These are phyloP conservation scores for Cyphomyrus discorhynchus DNA, from an alignment of 2,113 vertebrate genomes.

Conservation along the genomic window DNA sequence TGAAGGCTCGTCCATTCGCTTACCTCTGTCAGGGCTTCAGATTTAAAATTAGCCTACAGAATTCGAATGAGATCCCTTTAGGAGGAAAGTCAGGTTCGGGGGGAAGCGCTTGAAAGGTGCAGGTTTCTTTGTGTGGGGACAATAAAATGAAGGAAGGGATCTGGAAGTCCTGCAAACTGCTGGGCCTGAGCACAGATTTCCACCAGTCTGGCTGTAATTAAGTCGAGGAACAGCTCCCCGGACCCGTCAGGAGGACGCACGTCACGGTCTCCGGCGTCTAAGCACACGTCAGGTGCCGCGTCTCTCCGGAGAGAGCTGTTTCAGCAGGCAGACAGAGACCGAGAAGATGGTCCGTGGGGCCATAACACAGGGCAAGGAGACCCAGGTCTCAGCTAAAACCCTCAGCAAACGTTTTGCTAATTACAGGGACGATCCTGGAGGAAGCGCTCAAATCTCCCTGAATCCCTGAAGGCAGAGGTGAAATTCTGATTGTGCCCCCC, in stretches of 20 bases:
- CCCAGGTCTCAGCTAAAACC: neutral
- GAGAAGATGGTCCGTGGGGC: neutral
- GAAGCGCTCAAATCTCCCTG: neutral
- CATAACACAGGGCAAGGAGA: neutral
- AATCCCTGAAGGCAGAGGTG: neutral
- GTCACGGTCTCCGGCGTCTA: neutral
- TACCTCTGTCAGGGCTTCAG: neutral
- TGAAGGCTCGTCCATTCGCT: neutral
- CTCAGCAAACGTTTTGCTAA: neutral
- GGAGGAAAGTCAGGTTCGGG: neutral
- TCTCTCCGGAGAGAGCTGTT: neutral
- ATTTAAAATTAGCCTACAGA: neutral
- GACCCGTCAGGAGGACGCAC: neutral
- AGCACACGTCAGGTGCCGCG: neutral
- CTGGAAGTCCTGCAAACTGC: neutral
- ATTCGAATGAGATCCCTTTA: conserved; percentile 2
- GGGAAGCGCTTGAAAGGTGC: neutral
- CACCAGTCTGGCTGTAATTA: neutral
- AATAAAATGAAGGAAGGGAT: neutral
- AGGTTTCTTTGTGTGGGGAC: neutral
- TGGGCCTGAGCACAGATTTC: neutral
- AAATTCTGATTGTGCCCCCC: conserved; percentile 46
- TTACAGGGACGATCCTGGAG: neutral
- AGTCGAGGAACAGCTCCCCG: neutral
- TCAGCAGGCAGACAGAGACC: neutral